A percentile compares a stretch with the other conserved stretches of the same genome.
Conservation (phyloP, 2,888 invertebrate genomes). For the Venusia cambrica region DNA sequence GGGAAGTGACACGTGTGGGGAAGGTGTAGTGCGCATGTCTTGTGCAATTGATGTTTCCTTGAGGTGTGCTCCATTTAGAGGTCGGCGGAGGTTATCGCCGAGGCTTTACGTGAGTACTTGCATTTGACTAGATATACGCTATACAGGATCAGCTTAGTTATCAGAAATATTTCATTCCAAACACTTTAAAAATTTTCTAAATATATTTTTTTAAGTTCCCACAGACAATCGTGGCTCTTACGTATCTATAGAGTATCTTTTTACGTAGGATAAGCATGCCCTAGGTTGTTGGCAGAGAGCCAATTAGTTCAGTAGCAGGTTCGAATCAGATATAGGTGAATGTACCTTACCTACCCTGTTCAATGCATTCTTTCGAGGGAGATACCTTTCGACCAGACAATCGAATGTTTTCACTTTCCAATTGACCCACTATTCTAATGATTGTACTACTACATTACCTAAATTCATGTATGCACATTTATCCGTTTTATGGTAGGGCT, state of each 20-base stretch:
- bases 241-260: too few species aligned
- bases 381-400: conserved; percentile 3
- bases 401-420: too few species aligned
- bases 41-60: conserved; percentile 77
- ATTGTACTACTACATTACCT: too few species aligned
- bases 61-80: conserved; percentile 77
- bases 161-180: too few species aligned
- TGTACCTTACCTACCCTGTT: too few species aligned
- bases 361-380: conserved; percentile 5
- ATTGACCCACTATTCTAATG: too few species aligned
- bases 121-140: conserved; percentile 1
- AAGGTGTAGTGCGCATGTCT: conserved; percentile 72
- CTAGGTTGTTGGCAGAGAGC: conserved; percentile 12
- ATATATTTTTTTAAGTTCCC: too few species aligned
- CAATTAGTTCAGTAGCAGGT: conserved; percentile 23
- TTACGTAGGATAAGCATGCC: too few species aligned
- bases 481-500: too few species aligned
- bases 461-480: too few species aligned
- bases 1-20: conserved; percentile 38
- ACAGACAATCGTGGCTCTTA: too few species aligned
- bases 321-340: conserved; percentile 18
- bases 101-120: conserved; percentile 21
- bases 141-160: conserved; percentile 7
- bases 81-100: conserved; percentile 39
- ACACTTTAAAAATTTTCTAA: too few species aligned